Conservation (phyloP, 2,113 vertebrate species). For the Lipophrys pholis region DNA sequence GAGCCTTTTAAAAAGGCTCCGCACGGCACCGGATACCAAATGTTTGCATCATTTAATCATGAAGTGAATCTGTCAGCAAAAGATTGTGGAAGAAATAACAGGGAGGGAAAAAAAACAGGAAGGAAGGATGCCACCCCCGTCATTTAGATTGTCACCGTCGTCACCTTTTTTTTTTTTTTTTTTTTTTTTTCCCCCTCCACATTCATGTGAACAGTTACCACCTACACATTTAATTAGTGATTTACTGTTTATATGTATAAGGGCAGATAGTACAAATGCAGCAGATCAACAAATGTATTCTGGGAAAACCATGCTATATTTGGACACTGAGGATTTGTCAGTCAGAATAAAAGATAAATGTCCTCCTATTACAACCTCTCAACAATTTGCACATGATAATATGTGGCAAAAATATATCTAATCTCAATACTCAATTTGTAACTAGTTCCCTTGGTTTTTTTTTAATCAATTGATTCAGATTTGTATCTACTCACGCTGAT, state of each 20-base stretch:
- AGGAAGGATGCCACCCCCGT: constrained; percentile 31
- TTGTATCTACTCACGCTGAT: too few relatives aligned
- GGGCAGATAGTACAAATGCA: constrained; percentile 24
- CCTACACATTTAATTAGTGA: constrained; percentile 64
- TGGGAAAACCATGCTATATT: background rate
- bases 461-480: too few relatives aligned
- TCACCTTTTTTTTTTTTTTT: constrained; percentile 33
- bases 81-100: background rate
- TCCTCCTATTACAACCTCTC: background rate
- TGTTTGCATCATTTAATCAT: constrained; percentile 14
- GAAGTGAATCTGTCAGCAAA: background rate
- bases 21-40: background rate
- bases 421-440: background rate
- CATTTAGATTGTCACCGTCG: constrained; percentile 48
- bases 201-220: constrained; percentile 70
- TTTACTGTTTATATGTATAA: constrained; percentile 46
- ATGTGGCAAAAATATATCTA: too few relatives aligned
- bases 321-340: background rate
- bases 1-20: constrained; percentile 13
- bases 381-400: too few relatives aligned
- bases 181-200: constrained; percentile 34
- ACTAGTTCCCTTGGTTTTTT: background rate
- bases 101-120: background rate
- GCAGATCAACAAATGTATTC: constrained; percentile 25
- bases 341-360: constrained; percentile 7